phyloP scores from a whole-genome alignment of 2,888 invertebrate genomes.

The Spodoptera picta region DNA sequence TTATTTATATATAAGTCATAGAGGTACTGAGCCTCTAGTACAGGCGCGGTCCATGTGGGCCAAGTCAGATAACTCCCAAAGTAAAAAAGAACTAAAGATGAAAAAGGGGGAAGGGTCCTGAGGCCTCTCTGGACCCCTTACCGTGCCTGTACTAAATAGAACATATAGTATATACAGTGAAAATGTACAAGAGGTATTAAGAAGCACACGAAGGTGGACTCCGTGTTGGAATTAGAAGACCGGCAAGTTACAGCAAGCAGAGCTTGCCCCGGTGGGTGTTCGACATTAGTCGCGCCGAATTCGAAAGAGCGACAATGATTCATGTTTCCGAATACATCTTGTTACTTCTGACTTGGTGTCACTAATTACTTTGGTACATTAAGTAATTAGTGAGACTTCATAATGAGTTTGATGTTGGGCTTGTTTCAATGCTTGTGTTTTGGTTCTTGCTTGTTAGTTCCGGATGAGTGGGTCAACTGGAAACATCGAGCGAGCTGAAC shows the following conservation, averaged over 20 bases:
- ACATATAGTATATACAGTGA: conserved; percentile 3
- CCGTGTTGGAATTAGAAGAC: background rate
- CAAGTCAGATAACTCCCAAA: conserved; percentile 29
- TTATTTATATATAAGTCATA: conserved; percentile 4
- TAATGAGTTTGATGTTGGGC: conserved; percentile 4
- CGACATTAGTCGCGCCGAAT: background rate
- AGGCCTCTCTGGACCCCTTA: conserved; percentile 1
- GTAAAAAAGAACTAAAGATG: too few species aligned
- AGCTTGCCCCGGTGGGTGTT: background rate
- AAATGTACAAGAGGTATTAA: conserved; percentile 19
- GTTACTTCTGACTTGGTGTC: conserved; percentile 21
- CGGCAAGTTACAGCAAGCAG: background rate
- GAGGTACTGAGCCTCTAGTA: conserved; percentile 13
- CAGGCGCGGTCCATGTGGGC: conserved; percentile 16
- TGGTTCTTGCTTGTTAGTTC: conserved; percentile 19
- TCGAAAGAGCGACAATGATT: background rate
- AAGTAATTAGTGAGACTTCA: conserved; percentile 16
- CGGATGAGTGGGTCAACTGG: conserved; percentile 22
- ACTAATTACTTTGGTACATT: conserved; percentile 9
- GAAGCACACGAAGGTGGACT: background rate
- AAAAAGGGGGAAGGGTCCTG: conserved; percentile 1
- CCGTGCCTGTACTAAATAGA: conserved; percentile 25
- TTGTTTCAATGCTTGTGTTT: background rate
- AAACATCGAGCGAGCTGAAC: conserved; percentile 16
- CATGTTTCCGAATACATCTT: conserved; percentile 15